Percentiles rank a stretch among this genome's conserved stretches.
Conservation (phyloP, 1,140 invertebrate genomes). For the Teleogryllus occipitalis region DNA sequence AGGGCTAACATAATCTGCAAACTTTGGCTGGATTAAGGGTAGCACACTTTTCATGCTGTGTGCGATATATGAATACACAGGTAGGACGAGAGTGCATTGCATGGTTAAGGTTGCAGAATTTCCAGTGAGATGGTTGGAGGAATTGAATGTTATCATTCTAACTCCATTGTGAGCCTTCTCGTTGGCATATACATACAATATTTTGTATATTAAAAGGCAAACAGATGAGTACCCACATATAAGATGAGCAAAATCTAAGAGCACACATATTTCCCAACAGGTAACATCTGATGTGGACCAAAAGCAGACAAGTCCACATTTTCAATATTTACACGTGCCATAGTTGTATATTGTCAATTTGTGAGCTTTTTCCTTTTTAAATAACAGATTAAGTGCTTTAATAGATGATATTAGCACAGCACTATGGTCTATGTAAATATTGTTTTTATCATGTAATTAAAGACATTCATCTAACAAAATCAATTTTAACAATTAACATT, state of each 20-base stretch:
- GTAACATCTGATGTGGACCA: neutral
- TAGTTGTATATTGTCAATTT: neutral
- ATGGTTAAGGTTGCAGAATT: neutral
- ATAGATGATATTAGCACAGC: neutral
- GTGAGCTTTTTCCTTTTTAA: neutral
- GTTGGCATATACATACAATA: neutral
- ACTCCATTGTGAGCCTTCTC: neutral
- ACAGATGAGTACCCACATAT: neutral
- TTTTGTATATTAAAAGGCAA: neutral
- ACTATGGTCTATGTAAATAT: neutral
- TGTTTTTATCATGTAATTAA: neutral
- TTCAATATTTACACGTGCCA: neutral
- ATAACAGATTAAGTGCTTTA: neutral
- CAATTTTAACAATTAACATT: neutral
- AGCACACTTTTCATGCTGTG: neutral
- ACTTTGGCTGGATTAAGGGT: neutral
- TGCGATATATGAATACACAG: neutral
- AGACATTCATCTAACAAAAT: constrained; percentile 2
- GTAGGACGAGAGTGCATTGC: neutral
- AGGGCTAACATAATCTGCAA: neutral
- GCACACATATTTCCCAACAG: neutral
- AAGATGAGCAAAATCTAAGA: constrained; percentile 2
- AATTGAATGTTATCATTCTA: neutral
- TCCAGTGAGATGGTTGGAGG: neutral
- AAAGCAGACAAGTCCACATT: neutral